A percentile compares a stretch with the other conserved stretches of the same genome.
Conservation (phyloP, 1,140 invertebrate species). For the Maconellicoccus hirsutus region DNA sequence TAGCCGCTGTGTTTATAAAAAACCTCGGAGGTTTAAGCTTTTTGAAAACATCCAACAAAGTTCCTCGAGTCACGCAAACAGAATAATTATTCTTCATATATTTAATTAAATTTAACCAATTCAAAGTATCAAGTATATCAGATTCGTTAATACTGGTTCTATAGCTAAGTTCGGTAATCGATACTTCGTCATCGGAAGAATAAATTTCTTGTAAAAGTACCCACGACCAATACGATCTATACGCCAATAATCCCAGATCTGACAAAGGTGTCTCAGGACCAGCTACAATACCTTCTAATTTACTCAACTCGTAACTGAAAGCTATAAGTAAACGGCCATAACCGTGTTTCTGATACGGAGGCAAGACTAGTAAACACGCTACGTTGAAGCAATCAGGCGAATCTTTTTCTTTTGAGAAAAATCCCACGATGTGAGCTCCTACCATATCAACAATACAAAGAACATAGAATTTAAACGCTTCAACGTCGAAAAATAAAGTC, state of each 20-base stretch:
- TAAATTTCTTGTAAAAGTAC: constrained; percentile 83
- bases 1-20: constrained; percentile 65
- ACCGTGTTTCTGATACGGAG: constrained; percentile 96
- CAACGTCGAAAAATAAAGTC: constrained; percentile 94
- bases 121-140: constrained; percentile 91
- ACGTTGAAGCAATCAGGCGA: constrained; percentile 98
- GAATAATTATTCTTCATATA: constrained; percentile 98
- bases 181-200: constrained; percentile 70
- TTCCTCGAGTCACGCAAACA: constrained; percentile 90
- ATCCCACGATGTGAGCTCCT: constrained; percentile 91
- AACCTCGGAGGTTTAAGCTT: constrained; percentile 84
- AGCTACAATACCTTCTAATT: constrained; percentile 81
- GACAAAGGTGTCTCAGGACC: constrained; percentile 97
- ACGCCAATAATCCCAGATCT: constrained; percentile 91
- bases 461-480: constrained; percentile 94
- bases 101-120: constrained; percentile 95
- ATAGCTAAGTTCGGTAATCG: constrained; percentile 83
- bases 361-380: constrained; percentile 91
- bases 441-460: constrained; percentile 89
- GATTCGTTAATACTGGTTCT: constrained; percentile 84
- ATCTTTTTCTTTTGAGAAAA: constrained; percentile 98
- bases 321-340: constrained; percentile 97
- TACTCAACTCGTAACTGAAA: constrained; percentile 85
- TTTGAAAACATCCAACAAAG: constrained; percentile 85
- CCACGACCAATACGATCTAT: constrained; percentile 97